Percentiles rank a stretch among this genome's conserved stretches.
These are phyloP conservation scores for Sceloporus undulatus DNA, from an alignment of 2,113 vertebrate species.

Conservation along the genomic window DNA sequence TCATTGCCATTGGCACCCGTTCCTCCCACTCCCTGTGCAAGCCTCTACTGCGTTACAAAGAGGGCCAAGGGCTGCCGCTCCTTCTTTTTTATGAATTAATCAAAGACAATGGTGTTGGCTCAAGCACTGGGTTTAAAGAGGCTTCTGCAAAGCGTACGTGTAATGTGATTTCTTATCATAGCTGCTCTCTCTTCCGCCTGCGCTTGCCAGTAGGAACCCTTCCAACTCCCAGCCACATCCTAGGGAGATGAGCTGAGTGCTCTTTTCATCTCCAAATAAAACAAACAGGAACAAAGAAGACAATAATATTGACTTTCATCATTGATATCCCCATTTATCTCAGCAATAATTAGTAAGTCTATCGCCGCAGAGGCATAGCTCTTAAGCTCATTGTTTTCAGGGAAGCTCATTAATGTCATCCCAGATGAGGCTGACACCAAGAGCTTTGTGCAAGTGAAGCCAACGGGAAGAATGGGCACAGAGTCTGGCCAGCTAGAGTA, in stretches of 20 bases:
- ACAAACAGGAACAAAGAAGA: slow-evolving; percentile 69
- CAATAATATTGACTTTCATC: slow-evolving; percentile 71
- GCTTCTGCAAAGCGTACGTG: slow-evolving; percentile 56
- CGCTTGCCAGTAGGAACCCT: slow-evolving; percentile 60
- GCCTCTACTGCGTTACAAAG: slow-evolving; percentile 29
- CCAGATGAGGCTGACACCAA: slow-evolving; percentile 23
- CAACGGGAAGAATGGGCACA: neutral
- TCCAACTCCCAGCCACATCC: slow-evolving; percentile 52
- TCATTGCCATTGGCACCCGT: neutral
- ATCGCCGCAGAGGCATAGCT: slow-evolving; percentile 56
- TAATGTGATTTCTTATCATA: slow-evolving; percentile 59
- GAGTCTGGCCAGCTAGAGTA: no score
- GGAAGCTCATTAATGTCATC: slow-evolving; percentile 58
- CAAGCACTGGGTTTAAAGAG: slow-evolving; percentile 61
- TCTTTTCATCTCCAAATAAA: slow-evolving; percentile 73
- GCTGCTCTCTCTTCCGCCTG: slow-evolving; percentile 20
- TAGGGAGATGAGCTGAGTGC: slow-evolving; percentile 54
- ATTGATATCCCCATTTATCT: slow-evolving; percentile 71
- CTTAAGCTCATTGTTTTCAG: slow-evolving; percentile 60
- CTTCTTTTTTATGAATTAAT: slow-evolving; percentile 69
- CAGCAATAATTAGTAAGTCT: slow-evolving; percentile 75
- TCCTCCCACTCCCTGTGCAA: slow-evolving; percentile 28
- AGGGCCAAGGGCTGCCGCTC: slow-evolving; percentile 39
- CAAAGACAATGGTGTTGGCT: slow-evolving; percentile 61
- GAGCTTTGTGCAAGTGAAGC: neutral